Evolutionary conservation across 1,140 invertebrate species (phyloP).

Genomic region (Aphis craccivora): DNA sequence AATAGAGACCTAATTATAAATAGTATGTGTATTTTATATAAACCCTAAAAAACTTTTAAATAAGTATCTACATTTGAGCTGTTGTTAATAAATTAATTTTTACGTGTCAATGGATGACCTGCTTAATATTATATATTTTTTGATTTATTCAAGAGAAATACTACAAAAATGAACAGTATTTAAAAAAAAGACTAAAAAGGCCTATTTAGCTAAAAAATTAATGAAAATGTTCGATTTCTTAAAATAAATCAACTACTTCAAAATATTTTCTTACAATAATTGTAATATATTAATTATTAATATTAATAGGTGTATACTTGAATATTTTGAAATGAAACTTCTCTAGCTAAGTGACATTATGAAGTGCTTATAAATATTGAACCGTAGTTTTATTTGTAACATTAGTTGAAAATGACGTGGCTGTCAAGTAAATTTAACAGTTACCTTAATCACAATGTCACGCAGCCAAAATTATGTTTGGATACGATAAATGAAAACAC

Average conservation of each 20-base stretch:
- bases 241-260: not conserved
- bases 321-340: not conserved
- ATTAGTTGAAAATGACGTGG: not conserved
- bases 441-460: constrained; percentile 4
- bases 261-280: not conserved
- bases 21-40: no score
- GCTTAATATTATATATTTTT: no score
- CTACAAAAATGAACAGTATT: no score
- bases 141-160: no score
- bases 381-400: not conserved
- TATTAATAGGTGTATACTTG: not conserved
- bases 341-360: not conserved
- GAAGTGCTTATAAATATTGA: not conserved
- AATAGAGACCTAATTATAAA: no score
- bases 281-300: not conserved
- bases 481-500: not conserved
- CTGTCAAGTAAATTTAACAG: constrained; percentile 21
- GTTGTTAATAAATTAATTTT: no score
- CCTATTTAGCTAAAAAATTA: not conserved
- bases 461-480: not conserved
- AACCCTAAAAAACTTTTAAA: no score
- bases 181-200: not conserved
- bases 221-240: not conserved
- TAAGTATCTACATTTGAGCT: no score
- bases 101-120: no score